These are phyloP conservation scores for Phrynocephalus guinanensis DNA, from an alignment of 2,797 vertebrate genomes.

Conservation along the genomic window DNA sequence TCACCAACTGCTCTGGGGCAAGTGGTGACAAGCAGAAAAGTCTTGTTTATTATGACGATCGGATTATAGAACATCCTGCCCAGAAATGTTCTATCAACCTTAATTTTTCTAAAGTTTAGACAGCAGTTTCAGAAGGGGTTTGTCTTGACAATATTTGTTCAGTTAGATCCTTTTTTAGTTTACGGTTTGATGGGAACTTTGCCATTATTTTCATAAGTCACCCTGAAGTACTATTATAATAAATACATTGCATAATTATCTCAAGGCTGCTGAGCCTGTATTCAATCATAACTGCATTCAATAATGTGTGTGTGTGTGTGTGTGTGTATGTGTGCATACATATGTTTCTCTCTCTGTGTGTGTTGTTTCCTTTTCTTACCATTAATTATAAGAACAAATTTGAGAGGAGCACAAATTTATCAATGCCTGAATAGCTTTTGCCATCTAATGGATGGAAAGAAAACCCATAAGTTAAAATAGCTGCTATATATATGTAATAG, in stretches of 20 bases:
- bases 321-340: too few relatives aligned
- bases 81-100: neutral
- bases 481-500: neutral
- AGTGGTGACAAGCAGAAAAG: neutral
- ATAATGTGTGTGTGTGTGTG: too few relatives aligned
- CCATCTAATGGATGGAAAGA: neutral
- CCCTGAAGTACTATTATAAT: neutral
- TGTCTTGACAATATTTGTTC: neutral
- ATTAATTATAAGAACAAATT: conserved; percentile 10
- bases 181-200: neutral
- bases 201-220: neutral
- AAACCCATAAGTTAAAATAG: neutral
- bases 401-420: neutral
- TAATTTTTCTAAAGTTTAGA: neutral
- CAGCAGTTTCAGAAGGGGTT: neutral
- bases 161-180: neutral
- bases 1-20: too few relatives aligned
- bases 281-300: too few relatives aligned
- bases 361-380: neutral
- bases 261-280: neutral
- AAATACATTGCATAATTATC: neutral
- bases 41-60: neutral
- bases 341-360: too few relatives aligned
- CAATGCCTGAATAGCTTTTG: neutral
- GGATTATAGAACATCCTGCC: neutral